Base-by-base conservation (phyloP, 2,113 vertebrate species). In the Corythoichthys haematopterus region DNA sequence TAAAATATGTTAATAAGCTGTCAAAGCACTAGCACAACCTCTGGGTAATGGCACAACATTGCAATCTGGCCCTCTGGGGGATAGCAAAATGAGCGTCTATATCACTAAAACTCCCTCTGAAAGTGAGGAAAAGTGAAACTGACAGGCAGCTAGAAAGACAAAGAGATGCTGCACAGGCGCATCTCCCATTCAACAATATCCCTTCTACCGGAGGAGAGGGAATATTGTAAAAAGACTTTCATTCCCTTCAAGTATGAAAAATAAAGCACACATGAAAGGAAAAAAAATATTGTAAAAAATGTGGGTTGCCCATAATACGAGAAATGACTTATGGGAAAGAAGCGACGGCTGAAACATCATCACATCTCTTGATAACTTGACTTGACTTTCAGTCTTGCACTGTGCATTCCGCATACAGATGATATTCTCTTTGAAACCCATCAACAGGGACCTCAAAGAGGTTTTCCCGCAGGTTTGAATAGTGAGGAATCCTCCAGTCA, bases 1-100 rank as follows among this genome's bases (percentile, higher is more conserved):
- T 90, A 85, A 90, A 89, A 87, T 89, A 91, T 90, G 89, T 75
- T 90, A 90, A 91, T 90, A 84, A 89, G 87, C 84, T 87, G 77
- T 76, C 80, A 83, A 76, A 69, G 74, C 86, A 79, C 51, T 70
- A 85, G 78, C 65, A 50, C 84, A 85, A 90, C 83, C 88, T 88
- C 80, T 81, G 84, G 74, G 85, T 91, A 91, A 92, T 88, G 88
- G 81, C 85, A 85, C 87, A 83, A 85, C 83, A 81, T 72, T 84
- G 85, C 85, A 87, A 84, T 87, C 79, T 82, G 71, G 87, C 83
- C 85, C 87, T 87, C 83, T 84, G 74, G 85, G 74, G 81, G 56
- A 58, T 15, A 81, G 67, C 82, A 79, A 81, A 84, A 89, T 86
- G 86, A 88, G 78, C 69, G 86, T 87, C 83, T 91, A 84, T 85